Evolutionary conservation across 2,113 vertebrate genomes (phyloP), one percentile per base, ranked within the genome.

Genomic region (Colistium nudipinnis): DNA sequence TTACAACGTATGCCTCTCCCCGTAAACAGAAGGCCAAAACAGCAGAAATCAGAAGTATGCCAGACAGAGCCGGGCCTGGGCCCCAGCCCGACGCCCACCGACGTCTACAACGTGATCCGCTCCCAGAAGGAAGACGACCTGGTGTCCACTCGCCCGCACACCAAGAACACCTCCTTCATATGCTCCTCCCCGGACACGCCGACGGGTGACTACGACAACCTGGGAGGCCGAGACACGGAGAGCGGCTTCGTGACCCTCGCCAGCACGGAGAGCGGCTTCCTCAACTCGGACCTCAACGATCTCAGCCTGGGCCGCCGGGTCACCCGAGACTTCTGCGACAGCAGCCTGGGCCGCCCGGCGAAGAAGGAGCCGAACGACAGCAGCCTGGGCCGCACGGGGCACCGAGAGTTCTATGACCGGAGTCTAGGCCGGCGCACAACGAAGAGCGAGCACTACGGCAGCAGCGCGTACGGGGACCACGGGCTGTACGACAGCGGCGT

Each of bases 151-250:
- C 93, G 96, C 10, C 95, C 97, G 0, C 81, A 93, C 54, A 93
- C 93, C 16, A 93, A 94, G 67, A 98, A 97, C 70, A 95, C 94
- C n/a, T 98, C 98, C 6, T 99, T 99, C 84, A 84, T 94, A 7
- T 90, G 81, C 10, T 93, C 93, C 33, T 92, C 84, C 14, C 93
- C 91, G 0, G 90, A 93, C 51, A 91, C 83, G 0, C 92, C 87
- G n/a, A 94, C 70, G 0, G 93, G 91, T 24, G 95, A 95, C 62
- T 94, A 94, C 1, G 93, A 94, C 63, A 94, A 94, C 36, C 67
- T 89, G 12, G 93, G 80, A 0, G 89, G 86, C 49, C 88, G 92
- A 1, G 82, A 93, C 79, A 94, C 94, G 0, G 94, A 95, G 16
- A 95, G 94, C 0, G 94, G 94, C 54, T 94, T 94, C 16, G 93